Conservation (phyloP, 2,888 invertebrate genomes). For the Keiferia lycopersicella region DNA sequence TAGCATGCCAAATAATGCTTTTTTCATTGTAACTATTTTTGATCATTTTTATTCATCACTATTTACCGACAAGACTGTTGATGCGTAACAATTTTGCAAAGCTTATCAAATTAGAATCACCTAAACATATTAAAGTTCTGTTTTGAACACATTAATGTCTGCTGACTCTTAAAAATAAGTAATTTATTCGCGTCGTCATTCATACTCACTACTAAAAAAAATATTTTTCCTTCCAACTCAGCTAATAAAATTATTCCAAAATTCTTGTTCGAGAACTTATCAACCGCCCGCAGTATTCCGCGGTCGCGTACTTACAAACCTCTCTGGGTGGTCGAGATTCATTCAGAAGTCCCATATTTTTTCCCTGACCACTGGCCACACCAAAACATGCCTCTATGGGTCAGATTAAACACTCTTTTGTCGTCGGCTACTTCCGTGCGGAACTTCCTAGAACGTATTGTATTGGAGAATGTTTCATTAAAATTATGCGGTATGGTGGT, state of each 20-base stretch:
- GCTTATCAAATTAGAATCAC: no score
- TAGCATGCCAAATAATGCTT: conserved; percentile 23
- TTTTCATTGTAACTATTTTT: conserved; percentile 20
- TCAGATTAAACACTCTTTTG: conserved; percentile 37
- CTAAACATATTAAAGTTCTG: no score
- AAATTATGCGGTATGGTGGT: conserved; percentile 2
- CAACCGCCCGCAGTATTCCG: conserved; percentile 23
- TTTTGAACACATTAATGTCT: no score
- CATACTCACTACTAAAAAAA: no score
- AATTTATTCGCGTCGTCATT: no score
- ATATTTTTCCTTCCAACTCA: neutral
- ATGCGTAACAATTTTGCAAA: no score
- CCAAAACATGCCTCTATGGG: conserved; percentile 26
- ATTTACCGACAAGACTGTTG: neutral
- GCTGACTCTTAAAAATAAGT: no score
- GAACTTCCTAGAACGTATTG: conserved; percentile 51
- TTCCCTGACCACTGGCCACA: conserved; percentile 33
- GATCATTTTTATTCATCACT: neutral
- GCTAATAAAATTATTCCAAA: neutral
- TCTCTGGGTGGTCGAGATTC: conserved; percentile 72
- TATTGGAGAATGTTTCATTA: conserved; percentile 24
- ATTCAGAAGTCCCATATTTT: conserved; percentile 53
- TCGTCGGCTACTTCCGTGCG: conserved; percentile 68
- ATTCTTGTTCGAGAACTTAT: conserved; percentile 12
- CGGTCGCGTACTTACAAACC: conserved; percentile 51